Conservation (phyloP, 1,140 invertebrate genomes). For the Zaprionus camerounensis region DNA sequence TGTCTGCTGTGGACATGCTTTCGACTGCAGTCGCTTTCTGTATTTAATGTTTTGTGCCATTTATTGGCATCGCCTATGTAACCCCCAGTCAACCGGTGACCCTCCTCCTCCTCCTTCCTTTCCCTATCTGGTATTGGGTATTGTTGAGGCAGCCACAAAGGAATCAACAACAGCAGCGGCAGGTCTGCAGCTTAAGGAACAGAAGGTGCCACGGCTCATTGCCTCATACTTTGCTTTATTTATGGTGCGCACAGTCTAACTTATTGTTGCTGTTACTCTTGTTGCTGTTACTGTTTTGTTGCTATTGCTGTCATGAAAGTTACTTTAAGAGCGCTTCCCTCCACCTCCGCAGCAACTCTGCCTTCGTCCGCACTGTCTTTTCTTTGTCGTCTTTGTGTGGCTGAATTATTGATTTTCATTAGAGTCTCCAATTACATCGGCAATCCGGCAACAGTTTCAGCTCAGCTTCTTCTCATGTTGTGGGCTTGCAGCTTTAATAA, state of each 20-base stretch:
- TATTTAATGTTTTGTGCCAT: conserved; percentile 70
- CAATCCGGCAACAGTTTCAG: conserved; percentile 54
- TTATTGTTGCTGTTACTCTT: conserved; percentile 51
- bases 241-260: conserved; percentile 51
- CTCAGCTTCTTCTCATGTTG: conserved; percentile 26
- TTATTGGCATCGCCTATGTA: conserved; percentile 48
- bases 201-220: conserved; percentile 57
- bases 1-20: conserved; percentile 73
- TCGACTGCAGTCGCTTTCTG: conserved; percentile 61
- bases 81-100: neutral
- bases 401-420: conserved; percentile 82
- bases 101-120: neutral
- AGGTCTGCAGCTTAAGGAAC: conserved; percentile 63
- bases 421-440: conserved; percentile 64
- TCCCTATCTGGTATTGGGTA: conserved; percentile 8
- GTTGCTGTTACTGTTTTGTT: conserved; percentile 31
- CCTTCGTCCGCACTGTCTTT: neutral
- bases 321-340: conserved; percentile 47
- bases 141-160: conserved; percentile 53
- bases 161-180: conserved; percentile 37
- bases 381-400: conserved; percentile 47
- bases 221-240: conserved; percentile 74
- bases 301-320: conserved; percentile 44
- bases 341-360: neutral
- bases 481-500: conserved; percentile 54